Evolutionary conservation across 2,797 vertebrate genomes (phyloP).

Genomic region (Dallia pectoralis): DNA sequence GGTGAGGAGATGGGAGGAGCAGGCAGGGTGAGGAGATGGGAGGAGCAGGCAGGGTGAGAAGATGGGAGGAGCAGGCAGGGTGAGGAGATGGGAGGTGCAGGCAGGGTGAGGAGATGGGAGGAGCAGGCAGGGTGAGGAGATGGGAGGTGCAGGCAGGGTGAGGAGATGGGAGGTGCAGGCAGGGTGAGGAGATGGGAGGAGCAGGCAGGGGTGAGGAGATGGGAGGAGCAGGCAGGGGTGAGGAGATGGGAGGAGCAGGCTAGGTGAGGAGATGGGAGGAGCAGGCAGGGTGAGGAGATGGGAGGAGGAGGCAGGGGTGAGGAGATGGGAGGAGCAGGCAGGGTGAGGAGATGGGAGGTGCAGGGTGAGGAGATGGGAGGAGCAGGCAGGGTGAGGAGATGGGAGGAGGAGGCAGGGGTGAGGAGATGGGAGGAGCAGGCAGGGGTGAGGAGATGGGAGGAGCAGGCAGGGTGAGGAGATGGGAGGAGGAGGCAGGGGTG

Average conservation of each 20-base stretch:
- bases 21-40: slow-evolving; percentile 50
- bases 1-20: slow-evolving; percentile 68
- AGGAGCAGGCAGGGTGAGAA: not conserved
- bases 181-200: no score
- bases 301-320: no score
- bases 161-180: slow-evolving; percentile 60
- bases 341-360: slow-evolving; percentile 47
- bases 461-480: slow-evolving; percentile 26
- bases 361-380: slow-evolving; percentile 55
- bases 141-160: slow-evolving; percentile 34
- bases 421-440: slow-evolving; percentile 62
- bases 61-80: no score
- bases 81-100: no score
- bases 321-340: slow-evolving; percentile 62
- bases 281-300: no score
- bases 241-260: slow-evolving; percentile 46
- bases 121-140: slow-evolving; percentile 37
- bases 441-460: slow-evolving; percentile 50
- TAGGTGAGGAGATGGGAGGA: slow-evolving; percentile 55
- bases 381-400: no score
- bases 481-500: slow-evolving; percentile 65
- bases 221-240: slow-evolving; percentile 51
- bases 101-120: slow-evolving; percentile 70
- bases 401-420: no score
- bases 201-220: no score